These are phyloP conservation scores for Alca torda DNA, from an alignment of 2,797 vertebrate species.

Conservation along the genomic window DNA sequence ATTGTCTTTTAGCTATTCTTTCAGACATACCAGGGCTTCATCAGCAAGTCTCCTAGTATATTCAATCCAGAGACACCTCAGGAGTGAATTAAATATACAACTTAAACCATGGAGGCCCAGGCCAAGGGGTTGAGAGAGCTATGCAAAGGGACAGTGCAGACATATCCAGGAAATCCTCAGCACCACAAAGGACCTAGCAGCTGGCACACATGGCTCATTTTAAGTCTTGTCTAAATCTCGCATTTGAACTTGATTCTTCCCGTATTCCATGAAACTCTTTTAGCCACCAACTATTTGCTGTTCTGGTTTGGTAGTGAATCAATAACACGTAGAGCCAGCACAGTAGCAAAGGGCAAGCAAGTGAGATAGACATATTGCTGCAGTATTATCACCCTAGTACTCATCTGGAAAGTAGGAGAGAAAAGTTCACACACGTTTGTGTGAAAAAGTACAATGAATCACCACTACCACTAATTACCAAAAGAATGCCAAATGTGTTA, in stretches of 20 bases:
- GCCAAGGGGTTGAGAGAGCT: background rate
- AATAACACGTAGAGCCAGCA: background rate
- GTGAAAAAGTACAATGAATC: background rate
- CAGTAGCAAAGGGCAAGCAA: background rate
- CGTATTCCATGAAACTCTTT: background rate
- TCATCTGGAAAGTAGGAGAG: background rate
- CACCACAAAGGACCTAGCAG: background rate
- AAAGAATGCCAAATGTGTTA: background rate
- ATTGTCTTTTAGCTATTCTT: background rate
- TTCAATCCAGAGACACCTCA: background rate
- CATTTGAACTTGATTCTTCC: background rate
- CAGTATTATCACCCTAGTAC: background rate
- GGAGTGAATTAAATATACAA: background rate
- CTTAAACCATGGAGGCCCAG: background rate
- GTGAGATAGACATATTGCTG: background rate
- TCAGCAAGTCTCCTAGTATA: background rate
- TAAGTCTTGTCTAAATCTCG: background rate
- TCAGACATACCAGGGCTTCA: background rate
- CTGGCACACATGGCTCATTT: background rate
- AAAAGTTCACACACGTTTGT: background rate
- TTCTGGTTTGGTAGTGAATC: background rate
- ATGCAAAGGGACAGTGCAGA: background rate
- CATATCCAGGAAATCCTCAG: background rate
- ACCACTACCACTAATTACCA: background rate
- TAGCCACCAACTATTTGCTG: background rate